phyloP scores from a whole-genome alignment of 2,113 vertebrate genomes.

The Pomatorhinus ruficollis region DNA sequence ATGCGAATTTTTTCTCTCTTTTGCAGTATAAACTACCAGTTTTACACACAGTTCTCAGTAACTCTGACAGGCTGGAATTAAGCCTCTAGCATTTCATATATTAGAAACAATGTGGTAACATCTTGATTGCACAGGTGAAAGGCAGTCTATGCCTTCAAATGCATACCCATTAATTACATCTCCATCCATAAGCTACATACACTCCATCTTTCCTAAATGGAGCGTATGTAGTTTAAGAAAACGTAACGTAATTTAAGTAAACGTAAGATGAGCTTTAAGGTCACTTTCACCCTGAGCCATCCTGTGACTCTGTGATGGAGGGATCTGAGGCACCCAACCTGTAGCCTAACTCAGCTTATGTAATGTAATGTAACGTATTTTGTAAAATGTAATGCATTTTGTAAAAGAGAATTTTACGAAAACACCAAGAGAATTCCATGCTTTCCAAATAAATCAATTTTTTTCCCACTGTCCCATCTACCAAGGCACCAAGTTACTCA shows the following conservation, averaged over 20 bases:
- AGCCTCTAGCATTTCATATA: accelerated
- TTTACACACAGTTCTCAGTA: background rate
- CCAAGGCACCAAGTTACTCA: background rate
- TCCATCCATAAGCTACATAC: background rate
- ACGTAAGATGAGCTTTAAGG: background rate
- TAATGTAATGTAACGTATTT: background rate
- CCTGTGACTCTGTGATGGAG: background rate
- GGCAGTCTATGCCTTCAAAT: background rate
- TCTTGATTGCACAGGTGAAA: background rate
- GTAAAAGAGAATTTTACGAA: background rate
- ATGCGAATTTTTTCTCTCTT: background rate
- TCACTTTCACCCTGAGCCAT: background rate
- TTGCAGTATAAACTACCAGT: background rate
- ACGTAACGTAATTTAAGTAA: background rate
- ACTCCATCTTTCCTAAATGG: background rate
- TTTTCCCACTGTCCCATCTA: background rate
- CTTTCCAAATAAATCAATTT: accelerated
- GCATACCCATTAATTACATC: background rate
- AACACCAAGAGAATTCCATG: background rate
- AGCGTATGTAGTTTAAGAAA: background rate
- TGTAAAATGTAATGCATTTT: background rate
- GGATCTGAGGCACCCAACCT: background rate
- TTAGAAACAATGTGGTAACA: accelerated
- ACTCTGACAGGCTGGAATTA: background rate
- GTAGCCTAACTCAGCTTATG: background rate